Evolutionary conservation across 1,140 invertebrate species (phyloP), one percentile per base, ranked within the genome.

Genomic region (Bathynomus jamesi): DNA sequence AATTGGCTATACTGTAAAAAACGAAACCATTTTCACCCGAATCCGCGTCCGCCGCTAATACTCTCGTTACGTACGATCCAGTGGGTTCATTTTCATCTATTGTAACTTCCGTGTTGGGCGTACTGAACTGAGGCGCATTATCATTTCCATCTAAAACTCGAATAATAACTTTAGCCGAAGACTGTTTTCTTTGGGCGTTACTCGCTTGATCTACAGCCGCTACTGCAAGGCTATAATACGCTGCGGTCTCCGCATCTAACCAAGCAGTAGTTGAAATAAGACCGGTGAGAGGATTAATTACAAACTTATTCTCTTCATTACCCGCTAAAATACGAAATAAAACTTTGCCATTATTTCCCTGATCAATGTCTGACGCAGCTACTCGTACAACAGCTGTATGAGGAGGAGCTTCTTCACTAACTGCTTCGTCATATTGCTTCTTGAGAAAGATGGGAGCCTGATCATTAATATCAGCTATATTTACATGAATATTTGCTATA

Each of bases 21-120:
- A 99, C 90, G 82, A 94, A 94, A 17, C 93, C 92, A 83, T 99
- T 99, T 79, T 97, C 94, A 1, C 92, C 94, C 3, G 89, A 89
- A 82, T 99, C 96, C 17, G 84, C 87, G 81, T 99, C 96, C 62
- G 86, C 87, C 0, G 95, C 96, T 21, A 87, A 86, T 0, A 96
- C 89, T 77, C 89, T 91, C 0, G 89, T 88, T 0, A 98, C 92
- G 3, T 87, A 86, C 0, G 90, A 89, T 0, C 94, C 94, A 2
- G 89, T 85, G 0, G 92, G 89, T 81, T 95, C 89, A 81, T 98
- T 97, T 82, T 98, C 95, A 67, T 92, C 87, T 1, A 86, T 77
- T 65, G 75, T 76, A 10, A 85, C 80, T 53, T 80, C 78, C 40
- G 79, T 79, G 28, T 88, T 86, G 8, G 87, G 79, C 61, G 87